Percentiles rank a stretch among this genome's conserved stretches.
Conservation (phyloP, 2,113 vertebrate species). For the Alethe diademata region DNA sequence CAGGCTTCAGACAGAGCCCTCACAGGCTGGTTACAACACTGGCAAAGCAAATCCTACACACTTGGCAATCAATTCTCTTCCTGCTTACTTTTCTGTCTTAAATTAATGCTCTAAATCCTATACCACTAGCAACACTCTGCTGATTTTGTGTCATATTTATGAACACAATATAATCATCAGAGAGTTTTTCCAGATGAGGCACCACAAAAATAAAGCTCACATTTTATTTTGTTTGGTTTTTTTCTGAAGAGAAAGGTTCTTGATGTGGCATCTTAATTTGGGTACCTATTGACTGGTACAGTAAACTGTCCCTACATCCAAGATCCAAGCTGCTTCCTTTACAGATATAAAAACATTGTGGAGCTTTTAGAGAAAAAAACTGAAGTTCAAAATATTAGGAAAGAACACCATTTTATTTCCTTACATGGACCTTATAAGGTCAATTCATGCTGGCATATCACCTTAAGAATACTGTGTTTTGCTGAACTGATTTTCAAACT, state of each 20-base stretch:
- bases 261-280: not conserved
- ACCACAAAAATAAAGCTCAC: not conserved
- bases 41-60: constrained; percentile 1
- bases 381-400: not conserved
- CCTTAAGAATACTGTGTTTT: not conserved
- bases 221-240: not conserved
- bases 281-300: not conserved
- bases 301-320: not conserved
- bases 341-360: not conserved
- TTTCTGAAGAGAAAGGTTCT: not conserved
- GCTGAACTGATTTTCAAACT: not conserved
- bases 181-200: not conserved
- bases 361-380: not conserved
- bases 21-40: not conserved
- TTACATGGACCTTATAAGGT: not conserved
- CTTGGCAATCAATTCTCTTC: not conserved
- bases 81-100: not conserved
- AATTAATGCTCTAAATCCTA: not conserved
- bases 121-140: not conserved
- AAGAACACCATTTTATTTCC: not conserved
- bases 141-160: not conserved
- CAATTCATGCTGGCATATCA: not conserved
- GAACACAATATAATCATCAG: not conserved
- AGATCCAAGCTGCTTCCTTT: not conserved
- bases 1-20: not conserved